Conservation (phyloP, 2,797 vertebrate species). For the Furcifer pardalis region DNA sequence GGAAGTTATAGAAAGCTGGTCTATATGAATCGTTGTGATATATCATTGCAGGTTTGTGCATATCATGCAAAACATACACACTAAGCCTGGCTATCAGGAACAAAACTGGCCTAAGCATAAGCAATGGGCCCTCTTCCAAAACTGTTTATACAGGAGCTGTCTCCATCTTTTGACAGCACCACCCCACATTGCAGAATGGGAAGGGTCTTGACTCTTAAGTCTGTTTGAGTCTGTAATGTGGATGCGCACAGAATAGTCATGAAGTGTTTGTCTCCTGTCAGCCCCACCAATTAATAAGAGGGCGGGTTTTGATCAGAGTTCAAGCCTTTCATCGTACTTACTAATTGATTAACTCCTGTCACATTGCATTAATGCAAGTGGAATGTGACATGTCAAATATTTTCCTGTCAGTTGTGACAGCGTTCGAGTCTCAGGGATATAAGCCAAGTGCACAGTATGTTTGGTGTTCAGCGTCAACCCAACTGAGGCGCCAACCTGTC, state of each 20-base stretch:
- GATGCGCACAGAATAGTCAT: too few species aligned
- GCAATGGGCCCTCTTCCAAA: neutral
- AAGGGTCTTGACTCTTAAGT: neutral
- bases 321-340: neutral
- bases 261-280: neutral
- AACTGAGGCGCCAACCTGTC: constrained; percentile 60
- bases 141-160: neutral
- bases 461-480: constrained; percentile 50
- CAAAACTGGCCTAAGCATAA: neutral
- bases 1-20: neutral
- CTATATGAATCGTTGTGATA: too few species aligned
- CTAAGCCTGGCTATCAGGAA: neutral
- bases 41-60: neutral
- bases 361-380: constrained; percentile 38
- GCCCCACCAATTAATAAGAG: neutral
- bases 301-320: neutral
- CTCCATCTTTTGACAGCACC: neutral
- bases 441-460: constrained; percentile 27
- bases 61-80: neutral
- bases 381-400: constrained; percentile 49
- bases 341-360: constrained; percentile 17
- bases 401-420: constrained; percentile 34
- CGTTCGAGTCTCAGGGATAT: constrained; percentile 47
- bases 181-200: neutral
- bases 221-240: neutral